Evolutionary conservation across 2,113 vertebrate genomes (phyloP).

Genomic region (Probosciger aterrimus): DNA sequence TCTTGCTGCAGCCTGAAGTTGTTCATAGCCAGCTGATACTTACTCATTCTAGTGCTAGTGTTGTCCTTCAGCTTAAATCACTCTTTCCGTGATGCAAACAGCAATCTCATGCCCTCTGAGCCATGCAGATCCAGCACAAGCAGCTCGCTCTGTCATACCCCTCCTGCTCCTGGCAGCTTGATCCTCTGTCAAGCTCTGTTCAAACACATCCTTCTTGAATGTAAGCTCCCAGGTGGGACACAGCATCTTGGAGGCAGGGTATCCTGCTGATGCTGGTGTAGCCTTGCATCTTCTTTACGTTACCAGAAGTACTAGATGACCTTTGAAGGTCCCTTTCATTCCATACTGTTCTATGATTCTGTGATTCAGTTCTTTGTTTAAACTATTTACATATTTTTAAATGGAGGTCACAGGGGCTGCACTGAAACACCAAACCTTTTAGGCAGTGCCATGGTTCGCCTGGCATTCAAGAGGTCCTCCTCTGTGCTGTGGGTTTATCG

Average conservation of each 20-base stretch:
- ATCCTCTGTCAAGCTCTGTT: neutral
- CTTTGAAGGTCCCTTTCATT: neutral
- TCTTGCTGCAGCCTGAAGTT: neutral
- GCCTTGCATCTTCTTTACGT: neutral
- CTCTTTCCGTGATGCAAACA: neutral
- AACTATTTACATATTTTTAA: neutral
- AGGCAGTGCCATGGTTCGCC: neutral
- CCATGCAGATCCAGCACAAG: neutral
- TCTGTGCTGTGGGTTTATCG: neutral
- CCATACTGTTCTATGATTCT: neutral
- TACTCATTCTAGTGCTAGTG: neutral
- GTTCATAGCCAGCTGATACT: neutral
- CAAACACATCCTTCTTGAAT: neutral
- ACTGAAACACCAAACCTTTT: neutral
- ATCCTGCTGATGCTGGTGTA: neutral
- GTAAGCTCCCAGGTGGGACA: neutral
- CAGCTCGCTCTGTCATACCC: neutral
- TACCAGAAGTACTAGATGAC: neutral
- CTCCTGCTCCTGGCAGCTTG: neutral
- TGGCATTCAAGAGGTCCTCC: neutral
- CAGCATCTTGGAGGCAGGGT: rapidly evolving
- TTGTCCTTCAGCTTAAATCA: neutral
- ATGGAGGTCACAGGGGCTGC: neutral
- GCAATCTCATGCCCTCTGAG: neutral
- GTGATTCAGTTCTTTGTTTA: neutral